A percentile compares a stretch with the other conserved stretches of the same genome.
phyloP scores from a whole-genome alignment of 37 sponge, comb jelly and placozoan species.

The Hexactinellida sp. region DNA sequence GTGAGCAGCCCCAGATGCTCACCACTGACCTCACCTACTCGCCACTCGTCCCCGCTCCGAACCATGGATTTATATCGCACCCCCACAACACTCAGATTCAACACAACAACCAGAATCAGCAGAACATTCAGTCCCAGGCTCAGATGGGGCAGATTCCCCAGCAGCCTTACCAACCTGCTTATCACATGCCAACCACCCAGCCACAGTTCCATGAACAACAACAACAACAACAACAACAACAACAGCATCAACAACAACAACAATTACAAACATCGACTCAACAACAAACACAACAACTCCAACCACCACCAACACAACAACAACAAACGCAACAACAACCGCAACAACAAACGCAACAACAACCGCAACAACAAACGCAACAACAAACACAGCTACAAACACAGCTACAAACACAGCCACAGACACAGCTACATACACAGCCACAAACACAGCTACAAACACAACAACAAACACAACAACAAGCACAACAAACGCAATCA shows the following conservation, averaged over 20 bases:
- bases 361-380: neutral
- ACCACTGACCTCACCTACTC: neutral
- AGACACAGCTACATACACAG: neutral
- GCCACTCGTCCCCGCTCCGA: neutral
- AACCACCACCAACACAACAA: neutral
- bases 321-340: neutral
- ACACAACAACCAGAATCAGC: neutral
- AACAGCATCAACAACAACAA: neutral
- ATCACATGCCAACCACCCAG: neutral
- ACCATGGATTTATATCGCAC: neutral
- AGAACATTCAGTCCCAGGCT: neutral
- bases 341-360: neutral
- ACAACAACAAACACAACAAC: too few relatives aligned
- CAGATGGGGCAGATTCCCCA: neutral
- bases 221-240: neutral
- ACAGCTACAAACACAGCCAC: neutral
- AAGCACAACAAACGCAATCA: too few relatives aligned
- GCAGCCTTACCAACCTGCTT: neutral
- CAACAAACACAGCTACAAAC: neutral
- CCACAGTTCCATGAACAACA: neutral
- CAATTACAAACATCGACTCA: neutral
- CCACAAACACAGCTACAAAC: neutral
- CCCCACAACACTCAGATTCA: neutral
- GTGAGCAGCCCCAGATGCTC: neutral
- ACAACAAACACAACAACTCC: neutral